phyloP scores from a whole-genome alignment of 2,888 invertebrate genomes.

The Epicampocera succincta region DNA sequence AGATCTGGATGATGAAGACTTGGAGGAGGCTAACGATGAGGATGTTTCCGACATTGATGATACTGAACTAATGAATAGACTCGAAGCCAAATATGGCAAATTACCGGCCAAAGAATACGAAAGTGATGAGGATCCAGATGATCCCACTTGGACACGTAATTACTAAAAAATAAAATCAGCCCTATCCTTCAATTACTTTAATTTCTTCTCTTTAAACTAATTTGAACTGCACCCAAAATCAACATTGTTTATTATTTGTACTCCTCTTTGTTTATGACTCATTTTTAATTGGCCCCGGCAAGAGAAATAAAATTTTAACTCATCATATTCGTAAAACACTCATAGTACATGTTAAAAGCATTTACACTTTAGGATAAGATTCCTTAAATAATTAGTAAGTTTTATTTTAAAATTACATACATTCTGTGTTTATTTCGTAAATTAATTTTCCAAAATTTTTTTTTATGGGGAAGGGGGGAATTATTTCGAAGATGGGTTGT shows the following conservation, averaged over 20 bases:
- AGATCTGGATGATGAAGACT: constrained; percentile 71
- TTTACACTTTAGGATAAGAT: constrained; percentile 48
- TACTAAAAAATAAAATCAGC: constrained; percentile 73
- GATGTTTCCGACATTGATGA: constrained; percentile 87
- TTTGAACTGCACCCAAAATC: neutral
- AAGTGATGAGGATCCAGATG: constrained; percentile 81
- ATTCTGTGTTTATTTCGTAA: no score
- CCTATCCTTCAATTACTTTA: neutral
- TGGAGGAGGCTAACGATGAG: constrained; percentile 80
- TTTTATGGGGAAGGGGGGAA: no score
- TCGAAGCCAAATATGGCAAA: constrained; percentile 89
- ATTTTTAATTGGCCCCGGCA: constrained; percentile 15
- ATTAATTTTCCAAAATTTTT: no score
- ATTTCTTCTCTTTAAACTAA: constrained; percentile 11
- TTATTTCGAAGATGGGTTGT: neutral
- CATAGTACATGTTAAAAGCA: constrained; percentile 9
- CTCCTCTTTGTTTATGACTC: neutral
- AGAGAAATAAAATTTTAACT: constrained; percentile 7
- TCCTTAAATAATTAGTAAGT: constrained; percentile 55
- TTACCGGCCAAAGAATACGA: constrained; percentile 84
- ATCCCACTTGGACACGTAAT: constrained; percentile 82
- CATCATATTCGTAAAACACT: constrained; percentile 5
- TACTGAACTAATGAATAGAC: constrained; percentile 86
- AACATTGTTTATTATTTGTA: neutral
- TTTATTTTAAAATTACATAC: neutral